These are phyloP conservation scores for Eupithecia dodoneata DNA, from an alignment of 2,888 invertebrate species.

Conservation along the genomic window DNA sequence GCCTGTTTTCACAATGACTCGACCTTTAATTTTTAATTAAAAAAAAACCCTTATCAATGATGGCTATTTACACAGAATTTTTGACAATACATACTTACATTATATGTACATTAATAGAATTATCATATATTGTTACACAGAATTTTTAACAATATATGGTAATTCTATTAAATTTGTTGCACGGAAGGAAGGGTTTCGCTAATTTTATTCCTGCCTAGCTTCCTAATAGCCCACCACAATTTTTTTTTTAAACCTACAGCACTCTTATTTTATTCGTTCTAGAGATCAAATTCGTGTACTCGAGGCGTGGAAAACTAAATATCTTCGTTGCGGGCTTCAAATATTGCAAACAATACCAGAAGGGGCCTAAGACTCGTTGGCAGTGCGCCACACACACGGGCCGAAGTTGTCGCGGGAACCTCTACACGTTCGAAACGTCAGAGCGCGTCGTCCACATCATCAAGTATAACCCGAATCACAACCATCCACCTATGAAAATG, in stretches of 20 bases:
- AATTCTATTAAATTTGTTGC: too few relatives aligned
- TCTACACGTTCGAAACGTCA: not conserved
- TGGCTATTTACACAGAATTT: too few relatives aligned
- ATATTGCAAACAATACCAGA: constrained; percentile 14
- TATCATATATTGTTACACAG: too few relatives aligned
- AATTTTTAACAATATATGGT: too few relatives aligned
- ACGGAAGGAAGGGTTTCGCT: too few relatives aligned
- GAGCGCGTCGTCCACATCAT: not conserved
- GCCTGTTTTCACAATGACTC: too few relatives aligned
- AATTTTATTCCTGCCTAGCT: too few relatives aligned
- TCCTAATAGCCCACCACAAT: not conserved
- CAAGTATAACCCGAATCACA: not conserved
- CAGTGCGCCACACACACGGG: constrained; percentile 21
- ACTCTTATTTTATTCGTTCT: not conserved
- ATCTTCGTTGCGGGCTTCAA: constrained; percentile 13
- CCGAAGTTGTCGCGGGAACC: not conserved
- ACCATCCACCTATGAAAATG: not conserved
- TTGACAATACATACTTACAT: too few relatives aligned
- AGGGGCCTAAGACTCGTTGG: constrained; percentile 15
- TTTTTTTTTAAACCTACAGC: not conserved
- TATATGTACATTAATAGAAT: too few relatives aligned
- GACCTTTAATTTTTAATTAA: too few relatives aligned
- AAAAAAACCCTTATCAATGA: too few relatives aligned
- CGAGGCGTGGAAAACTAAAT: constrained; percentile 18
- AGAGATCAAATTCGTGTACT: constrained; percentile 13